phyloP scores from a whole-genome alignment of 2,797 vertebrate genomes.

The Triplophysa yarkandensis region DNA sequence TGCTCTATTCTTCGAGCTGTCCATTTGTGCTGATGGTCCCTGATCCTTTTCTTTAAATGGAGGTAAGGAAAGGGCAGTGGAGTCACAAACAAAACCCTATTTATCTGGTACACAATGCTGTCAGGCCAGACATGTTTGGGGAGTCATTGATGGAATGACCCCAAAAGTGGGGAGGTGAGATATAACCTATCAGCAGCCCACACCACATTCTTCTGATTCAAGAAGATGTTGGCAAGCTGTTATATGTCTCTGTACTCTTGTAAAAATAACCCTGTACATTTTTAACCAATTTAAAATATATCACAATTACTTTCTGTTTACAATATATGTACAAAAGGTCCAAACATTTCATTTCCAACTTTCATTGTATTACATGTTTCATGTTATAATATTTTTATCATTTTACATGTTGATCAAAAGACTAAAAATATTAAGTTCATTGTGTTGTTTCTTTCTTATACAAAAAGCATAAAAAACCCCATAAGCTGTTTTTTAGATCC shows the following conservation, averaged over 20 bases:
- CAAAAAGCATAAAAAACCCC: too few relatives aligned
- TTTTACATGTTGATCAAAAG: too few relatives aligned
- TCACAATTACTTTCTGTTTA: too few relatives aligned
- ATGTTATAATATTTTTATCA: too few relatives aligned
- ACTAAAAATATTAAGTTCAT: too few relatives aligned
- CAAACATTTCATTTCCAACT: too few relatives aligned
- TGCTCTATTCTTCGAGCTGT: constrained; percentile 43
- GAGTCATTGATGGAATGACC: constrained; percentile 43
- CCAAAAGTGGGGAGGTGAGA: constrained; percentile 20
- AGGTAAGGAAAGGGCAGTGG: constrained; percentile 44
- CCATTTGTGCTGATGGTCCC: constrained; percentile 34
- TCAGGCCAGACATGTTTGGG: constrained; percentile 10
- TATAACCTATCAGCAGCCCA: constrained; percentile 36
- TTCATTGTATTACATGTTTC: too few relatives aligned
- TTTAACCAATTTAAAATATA: too few relatives aligned
- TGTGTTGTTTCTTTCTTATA: too few relatives aligned
- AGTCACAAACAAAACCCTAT: constrained; percentile 45
- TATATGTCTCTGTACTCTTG: not conserved
- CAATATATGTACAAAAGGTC: too few relatives aligned
- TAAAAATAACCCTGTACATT: too few relatives aligned
- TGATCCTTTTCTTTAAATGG: constrained; percentile 34
- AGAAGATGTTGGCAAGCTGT: not conserved
- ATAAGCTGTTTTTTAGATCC: too few relatives aligned
- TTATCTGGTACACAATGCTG: constrained; percentile 44
- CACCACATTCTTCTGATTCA: not conserved